Base-by-base conservation (phyloP, 2,113 vertebrate species). In the Platysternon megacephalum region DNA sequence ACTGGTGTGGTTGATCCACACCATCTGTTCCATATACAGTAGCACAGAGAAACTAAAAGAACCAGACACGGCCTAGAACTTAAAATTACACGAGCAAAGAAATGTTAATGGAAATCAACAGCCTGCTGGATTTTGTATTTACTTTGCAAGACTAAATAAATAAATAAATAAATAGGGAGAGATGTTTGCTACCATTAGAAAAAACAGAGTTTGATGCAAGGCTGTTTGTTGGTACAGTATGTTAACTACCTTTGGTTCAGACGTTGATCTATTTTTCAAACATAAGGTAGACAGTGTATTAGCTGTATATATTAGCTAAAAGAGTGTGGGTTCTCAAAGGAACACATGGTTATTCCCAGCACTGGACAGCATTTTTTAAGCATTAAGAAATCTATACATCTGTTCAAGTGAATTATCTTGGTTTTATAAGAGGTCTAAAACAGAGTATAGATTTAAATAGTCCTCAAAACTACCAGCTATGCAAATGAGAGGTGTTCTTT, bases 331-430 rank as follows among this genome's bases (percentile, higher is more conserved):
- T 76, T 92, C 96, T 97, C 95, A 5, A 82, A 88, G 94, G 94
- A 96, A 28, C 91, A 53, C 93, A 96, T 87, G 8, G 61, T 80
- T 92, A 74, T 93, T 96, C 96, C 97, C 94, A 85, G 61, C 44
- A 10, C 65, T 39, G 78, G 95, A 88, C 93, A 74, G 46, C 88
- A 90, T 87, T 95, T 97, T 92, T 95, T 87, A 93, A 91, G 53
- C 89, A 87, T 93, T 95, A 96, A 97, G 96, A 97, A 93, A 93
- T 96, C 96, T 76, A 87, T 84, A 93, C 65, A 95, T 87, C 93
- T 96, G 92, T 96, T 97, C 94, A 87, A 74, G 90, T 55, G 56
- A 96, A 96, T 95, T 90, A 96, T 78, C 44, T 51, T 14, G 42
- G 21, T 32, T 94, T 81, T 88, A 42, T 74, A 89, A 93, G 42